These are phyloP conservation scores for Odontomachus brunneus DNA, from an alignment of 1,140 invertebrate genomes.

Conservation along the genomic window DNA sequence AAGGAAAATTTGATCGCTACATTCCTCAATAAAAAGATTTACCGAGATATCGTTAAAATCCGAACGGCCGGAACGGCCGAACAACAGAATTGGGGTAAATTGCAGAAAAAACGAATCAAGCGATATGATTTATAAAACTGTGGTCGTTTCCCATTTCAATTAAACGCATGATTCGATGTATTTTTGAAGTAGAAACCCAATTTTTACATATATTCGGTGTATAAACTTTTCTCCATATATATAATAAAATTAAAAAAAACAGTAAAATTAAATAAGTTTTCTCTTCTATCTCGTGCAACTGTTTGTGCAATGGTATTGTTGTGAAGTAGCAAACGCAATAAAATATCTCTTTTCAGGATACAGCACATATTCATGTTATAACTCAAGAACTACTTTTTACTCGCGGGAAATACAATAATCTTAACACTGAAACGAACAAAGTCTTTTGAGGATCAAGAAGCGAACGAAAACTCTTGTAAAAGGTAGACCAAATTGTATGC, in stretches of 20 bases:
- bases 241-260: neutral
- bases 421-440: neutral
- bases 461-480: neutral
- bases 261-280: neutral
- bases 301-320: neutral
- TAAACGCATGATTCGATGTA: constrained; percentile 32
- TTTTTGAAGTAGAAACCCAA: neutral
- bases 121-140: constrained; percentile 33
- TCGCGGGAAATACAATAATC: neutral
- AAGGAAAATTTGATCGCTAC: constrained; percentile 39
- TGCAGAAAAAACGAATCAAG: constrained; percentile 37
- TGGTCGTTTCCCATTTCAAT: neutral
- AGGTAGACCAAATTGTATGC: neutral
- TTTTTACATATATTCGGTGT: neutral
- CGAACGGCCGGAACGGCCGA: neutral
- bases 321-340: neutral
- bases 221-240: neutral
- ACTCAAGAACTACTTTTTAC: neutral
- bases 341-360: neutral
- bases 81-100: constrained; percentile 40
- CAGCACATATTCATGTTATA: neutral
- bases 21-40: constrained; percentile 51
- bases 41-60: constrained; percentile 32
- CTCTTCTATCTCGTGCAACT: neutral
- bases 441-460: neutral